Evolutionary conservation across 2,797 vertebrate species (phyloP), one percentile per base, ranked within the genome.

Genomic region (Pseudochaenichthys georgianus): DNA sequence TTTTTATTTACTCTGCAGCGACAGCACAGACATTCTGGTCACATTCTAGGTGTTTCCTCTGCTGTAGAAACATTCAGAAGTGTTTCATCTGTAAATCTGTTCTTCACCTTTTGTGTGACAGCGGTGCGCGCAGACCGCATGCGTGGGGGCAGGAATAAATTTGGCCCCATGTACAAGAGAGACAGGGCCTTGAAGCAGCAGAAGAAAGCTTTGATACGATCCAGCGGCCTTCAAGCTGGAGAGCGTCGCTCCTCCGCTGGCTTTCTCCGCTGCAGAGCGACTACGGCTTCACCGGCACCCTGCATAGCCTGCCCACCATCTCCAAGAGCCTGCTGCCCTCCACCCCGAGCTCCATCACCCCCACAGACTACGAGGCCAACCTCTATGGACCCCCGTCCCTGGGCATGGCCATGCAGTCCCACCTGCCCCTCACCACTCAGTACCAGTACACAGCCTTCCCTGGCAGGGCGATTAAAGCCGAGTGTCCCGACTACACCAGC

Each of bases 111-210:
- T 73, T 70, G 64, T 87, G 70, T 80, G 83, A 68, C 94, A 99
- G 98, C 98, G 46, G 98, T 99, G 78, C 98, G 98, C 0, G 98
- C 98, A 15, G 98, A 99, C 87, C 96, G 98, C 69, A 99, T 99
- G 98, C 95, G 98, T 9, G 98, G 98, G 7, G 98, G 98, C 66
- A 95, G 98, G 90, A 99, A 99, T 90, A 99, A 99, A 87, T 99
- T 99, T 86, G 98, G 98, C 46, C 98, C 98, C 78, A 99, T 99
- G 98, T 99, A 99, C 96, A 99, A 99, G 92, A 92, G 97, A n/a
- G 98, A 99, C 92, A 94, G 98, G 77, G 98, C 98, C 86, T 93
- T 99, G 92, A 99, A 99, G 88, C 98, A 99, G 91, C 98, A 99
- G 95, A 99, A 99, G 94, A 99, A 98, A 90, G 98, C 98, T 76